Evolutionary conservation across 2,888 invertebrate genomes (phyloP), one percentile per base, ranked within the genome.

Genomic region (Rhogogaster chlorosoma): DNA sequence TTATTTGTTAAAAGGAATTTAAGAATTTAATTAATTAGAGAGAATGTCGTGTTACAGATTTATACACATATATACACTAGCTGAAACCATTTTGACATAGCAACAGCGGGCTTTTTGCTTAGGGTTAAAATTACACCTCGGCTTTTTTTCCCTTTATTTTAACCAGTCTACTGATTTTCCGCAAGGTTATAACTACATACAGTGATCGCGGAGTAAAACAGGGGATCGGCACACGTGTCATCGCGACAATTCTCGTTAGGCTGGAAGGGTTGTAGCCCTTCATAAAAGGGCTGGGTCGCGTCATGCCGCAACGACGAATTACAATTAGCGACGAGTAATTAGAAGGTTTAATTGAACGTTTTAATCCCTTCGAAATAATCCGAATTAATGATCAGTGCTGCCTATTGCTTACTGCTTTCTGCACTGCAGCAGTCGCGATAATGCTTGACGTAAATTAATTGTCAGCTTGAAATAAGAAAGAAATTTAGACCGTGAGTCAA

Each of bases 121-220:
- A 32, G 67, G 67, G 67, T 26, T 67, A 32, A 67, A 32, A 67
- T 67, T 32, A 26, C 26, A 10, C 42, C 38, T 26, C 7, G n/a
- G n/a, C 10, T 3, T 71, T 3, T 22, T 38, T 71, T 42, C 32
- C 29, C 15, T 67, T 15, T 73, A 7, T 42, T 42, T 73, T 73
- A 18, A 18, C 42, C 73, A 73, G 73, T 73, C 73, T 73, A 73
- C 73, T 42, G 73, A 73, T 73, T 73, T 73, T 73, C 29, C 73
- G 42, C 42, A 73, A 42, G 36, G 73, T 73, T 22, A n/a, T 42
- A 42, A 38, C 42, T 42, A 42, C 22, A 1, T 38, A 9, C n/a
- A 73, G n/a, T 42, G 12, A 26, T 73, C 42, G 38, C n/a, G 73
- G 9, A 22, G 10, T 29, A 42, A 73, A 42, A 42, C 70, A 29